These are phyloP conservation scores for Dilophus febrilis DNA, from an alignment of 2,888 invertebrate species.

Conservation along the genomic window DNA sequence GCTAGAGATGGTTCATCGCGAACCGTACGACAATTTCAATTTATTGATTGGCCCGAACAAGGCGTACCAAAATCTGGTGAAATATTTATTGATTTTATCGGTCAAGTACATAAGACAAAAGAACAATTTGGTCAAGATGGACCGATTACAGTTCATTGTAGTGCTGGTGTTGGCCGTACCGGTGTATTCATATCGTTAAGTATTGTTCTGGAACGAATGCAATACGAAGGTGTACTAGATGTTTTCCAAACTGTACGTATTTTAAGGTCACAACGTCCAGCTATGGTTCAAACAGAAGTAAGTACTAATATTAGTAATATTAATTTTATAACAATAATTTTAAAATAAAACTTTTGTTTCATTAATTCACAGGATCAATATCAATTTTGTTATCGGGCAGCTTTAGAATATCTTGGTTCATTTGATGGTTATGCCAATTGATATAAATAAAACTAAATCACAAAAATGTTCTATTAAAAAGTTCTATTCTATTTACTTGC, in stretches of 20 bases:
- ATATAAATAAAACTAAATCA: no score
- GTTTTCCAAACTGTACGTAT: conserved; percentile 98
- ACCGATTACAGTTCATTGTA: conserved; percentile 97
- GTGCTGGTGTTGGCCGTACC: conserved; percentile 95
- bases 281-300: conserved; percentile 99
- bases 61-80: conserved; percentile 96
- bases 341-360: neutral
- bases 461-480: no score
- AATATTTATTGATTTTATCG: conserved; percentile 98
- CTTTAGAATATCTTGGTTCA: conserved; percentile 93
- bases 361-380: conserved; percentile 71
- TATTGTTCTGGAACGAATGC: conserved; percentile 96
- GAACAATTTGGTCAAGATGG: conserved; percentile 99
- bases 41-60: conserved; percentile 92
- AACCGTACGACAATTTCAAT: conserved; percentile 91
- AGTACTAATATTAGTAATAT: no score
- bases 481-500: no score
- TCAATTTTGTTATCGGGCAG: conserved; percentile 98
- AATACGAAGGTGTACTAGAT: conserved; percentile 96
- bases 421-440: conserved; percentile 92
- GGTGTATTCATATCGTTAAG: conserved; percentile 97
- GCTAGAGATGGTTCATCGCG: conserved; percentile 92
- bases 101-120: conserved; percentile 99
- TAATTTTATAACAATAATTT: neutral
- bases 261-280: conserved; percentile 92